Percentiles rank a stretch among this genome's conserved stretches.
Conservation (phyloP, 2,113 vertebrate species). For the Periophthalmodon schlosseri region DNA sequence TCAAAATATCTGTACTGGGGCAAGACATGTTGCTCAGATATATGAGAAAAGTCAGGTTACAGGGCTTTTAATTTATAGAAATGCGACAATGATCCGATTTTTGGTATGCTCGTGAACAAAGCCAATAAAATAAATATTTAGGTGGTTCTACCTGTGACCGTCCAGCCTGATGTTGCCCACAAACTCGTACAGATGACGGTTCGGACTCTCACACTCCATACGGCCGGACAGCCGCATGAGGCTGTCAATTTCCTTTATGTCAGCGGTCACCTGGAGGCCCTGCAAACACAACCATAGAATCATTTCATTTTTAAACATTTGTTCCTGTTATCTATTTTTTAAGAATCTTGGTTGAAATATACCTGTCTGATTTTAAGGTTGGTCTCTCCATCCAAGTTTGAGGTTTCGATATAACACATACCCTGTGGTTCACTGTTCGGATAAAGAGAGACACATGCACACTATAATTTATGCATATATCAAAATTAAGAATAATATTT, state of each 20-base stretch:
- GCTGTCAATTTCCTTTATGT: constrained; percentile 91
- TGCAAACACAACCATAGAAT: constrained; percentile 53
- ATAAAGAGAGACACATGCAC: constrained; percentile 30
- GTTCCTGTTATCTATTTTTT: not conserved
- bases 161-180: constrained; percentile 94
- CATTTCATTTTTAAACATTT: not conserved
- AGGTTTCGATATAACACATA: constrained; percentile 99
- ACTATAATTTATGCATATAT: not conserved
- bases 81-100: too few species aligned
- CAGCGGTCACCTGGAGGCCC: constrained; percentile 90
- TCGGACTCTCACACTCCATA: constrained; percentile 97
- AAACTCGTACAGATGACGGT: constrained; percentile 96
- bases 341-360: constrained; percentile 6
- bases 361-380: constrained; percentile 99
- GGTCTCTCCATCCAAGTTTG: constrained; percentile 97
- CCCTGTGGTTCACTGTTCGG: constrained; percentile 92
- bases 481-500: not conserved
- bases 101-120: too few species aligned
- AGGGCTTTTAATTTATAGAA: too few species aligned
- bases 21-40: too few species aligned
- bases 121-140: not conserved
- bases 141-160: constrained; percentile 84
- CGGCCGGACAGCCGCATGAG: constrained; percentile 88
- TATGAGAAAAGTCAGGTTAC: too few species aligned
- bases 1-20: too few species aligned